These are phyloP conservation scores for Rhincodon typus DNA, from an alignment of 2,797 vertebrate species.

Conservation along the genomic window DNA sequence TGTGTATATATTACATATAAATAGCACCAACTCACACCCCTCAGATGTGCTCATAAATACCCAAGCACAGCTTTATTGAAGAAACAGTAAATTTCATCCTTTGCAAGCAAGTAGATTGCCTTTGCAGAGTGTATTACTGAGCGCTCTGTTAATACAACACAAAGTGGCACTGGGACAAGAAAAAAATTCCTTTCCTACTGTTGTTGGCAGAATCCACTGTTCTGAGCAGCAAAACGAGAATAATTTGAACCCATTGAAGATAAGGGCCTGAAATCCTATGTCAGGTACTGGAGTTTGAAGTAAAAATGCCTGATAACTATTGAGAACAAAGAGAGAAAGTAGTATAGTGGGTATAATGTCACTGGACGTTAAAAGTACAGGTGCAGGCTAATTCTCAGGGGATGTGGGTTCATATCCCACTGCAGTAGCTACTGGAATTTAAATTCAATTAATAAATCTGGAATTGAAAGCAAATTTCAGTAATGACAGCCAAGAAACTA, in stretches of 20 bases:
- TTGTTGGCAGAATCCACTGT: neutral
- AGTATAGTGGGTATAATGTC: too few relatives aligned
- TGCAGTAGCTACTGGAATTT: too few relatives aligned
- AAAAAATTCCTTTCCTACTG: neutral
- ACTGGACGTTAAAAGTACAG: too few relatives aligned
- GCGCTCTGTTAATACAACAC: neutral
- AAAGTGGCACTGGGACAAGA: neutral
- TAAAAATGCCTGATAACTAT: neutral
- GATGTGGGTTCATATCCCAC: too few relatives aligned
- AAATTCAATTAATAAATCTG: too few relatives aligned
- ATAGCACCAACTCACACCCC: neutral
- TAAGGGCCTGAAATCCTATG: neutral
- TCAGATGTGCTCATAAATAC: constrained; percentile 7
- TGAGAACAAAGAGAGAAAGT: neutral
- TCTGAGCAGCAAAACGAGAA: neutral
- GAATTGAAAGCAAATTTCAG: too few relatives aligned
- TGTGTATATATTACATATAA: neutral
- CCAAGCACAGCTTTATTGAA: neutral
- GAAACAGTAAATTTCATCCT: neutral
- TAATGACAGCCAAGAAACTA: too few relatives aligned
- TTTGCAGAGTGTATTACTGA: neutral
- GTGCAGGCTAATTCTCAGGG: too few relatives aligned
- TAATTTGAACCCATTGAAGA: neutral
- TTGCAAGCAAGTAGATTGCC: neutral
- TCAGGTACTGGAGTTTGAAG: neutral